A percentile compares a stretch with the other conserved stretches of the same genome.
Evolutionary conservation across 2,113 vertebrate genomes (phyloP).

Genomic region (Otolemur garnettii): DNA sequence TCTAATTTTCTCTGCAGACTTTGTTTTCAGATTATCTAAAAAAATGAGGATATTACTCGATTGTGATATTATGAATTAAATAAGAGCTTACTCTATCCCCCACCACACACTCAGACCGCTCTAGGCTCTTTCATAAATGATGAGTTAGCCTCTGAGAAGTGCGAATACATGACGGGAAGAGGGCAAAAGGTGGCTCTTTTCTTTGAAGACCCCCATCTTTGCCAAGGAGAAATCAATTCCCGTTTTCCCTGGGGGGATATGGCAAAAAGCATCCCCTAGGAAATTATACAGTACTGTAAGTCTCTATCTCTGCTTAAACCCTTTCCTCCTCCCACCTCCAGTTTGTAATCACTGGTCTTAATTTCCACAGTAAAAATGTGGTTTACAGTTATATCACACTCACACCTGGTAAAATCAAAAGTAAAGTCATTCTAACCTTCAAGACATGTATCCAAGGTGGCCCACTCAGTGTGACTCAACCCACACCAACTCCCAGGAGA

Average conservation of each 20-base stretch:
- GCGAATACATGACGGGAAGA: not conserved
- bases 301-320: not conserved
- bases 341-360: not conserved
- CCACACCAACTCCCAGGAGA: not conserved
- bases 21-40: not conserved
- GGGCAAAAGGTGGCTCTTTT: not conserved
- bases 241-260: not conserved
- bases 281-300: not conserved
- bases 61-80: not conserved
- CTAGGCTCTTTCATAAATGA: not conserved
- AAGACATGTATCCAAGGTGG: not conserved
- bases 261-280: not conserved
- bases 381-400: not conserved
- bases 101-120: not conserved
- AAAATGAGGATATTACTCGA: not conserved
- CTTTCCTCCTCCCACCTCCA: not conserved
- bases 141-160: not conserved
- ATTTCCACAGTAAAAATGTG: not conserved
- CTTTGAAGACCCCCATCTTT: not conserved
- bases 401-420: not conserved
- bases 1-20: not conserved
- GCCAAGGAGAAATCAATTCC: conserved; percentile 20
- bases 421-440: not conserved
- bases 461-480: not conserved
- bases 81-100: not conserved